Conservation (phyloP, 2,888 invertebrate species). For the Lingula anatina region DNA sequence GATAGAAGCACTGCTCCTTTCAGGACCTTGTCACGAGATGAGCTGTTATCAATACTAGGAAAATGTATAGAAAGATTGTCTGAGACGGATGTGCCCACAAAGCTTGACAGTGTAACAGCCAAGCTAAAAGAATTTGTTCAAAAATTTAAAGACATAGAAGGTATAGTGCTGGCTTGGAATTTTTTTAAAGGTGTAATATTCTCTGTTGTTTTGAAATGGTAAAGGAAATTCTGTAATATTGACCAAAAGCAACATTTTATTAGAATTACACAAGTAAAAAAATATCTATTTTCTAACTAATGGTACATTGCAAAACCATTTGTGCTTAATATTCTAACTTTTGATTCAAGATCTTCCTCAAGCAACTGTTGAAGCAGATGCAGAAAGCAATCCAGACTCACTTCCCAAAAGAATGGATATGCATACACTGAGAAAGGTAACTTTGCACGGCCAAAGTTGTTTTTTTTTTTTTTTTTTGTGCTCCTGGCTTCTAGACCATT, state of each 20-base stretch:
- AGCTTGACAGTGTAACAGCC: conserved; percentile 15
- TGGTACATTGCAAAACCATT: too few species aligned
- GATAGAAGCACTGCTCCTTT: too few species aligned
- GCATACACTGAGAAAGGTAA: conserved; percentile 44
- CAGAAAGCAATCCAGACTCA: conserved; percentile 9
- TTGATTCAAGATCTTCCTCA: too few species aligned
- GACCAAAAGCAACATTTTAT: neutral
- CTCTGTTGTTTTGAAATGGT: too few species aligned
- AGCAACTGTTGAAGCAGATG: conserved; percentile 3
- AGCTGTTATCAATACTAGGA: conserved; percentile 60
- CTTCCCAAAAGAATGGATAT: conserved; percentile 31
- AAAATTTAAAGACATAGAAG: conserved; percentile 8
- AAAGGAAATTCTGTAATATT: neutral
- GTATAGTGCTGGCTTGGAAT: too few species aligned
- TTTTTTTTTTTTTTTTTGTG: too few species aligned
- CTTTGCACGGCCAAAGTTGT: too few species aligned
- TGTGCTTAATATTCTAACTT: too few species aligned
- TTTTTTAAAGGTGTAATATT: too few species aligned
- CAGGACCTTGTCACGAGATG: conserved; percentile 71
- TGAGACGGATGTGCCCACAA: conserved; percentile 8
- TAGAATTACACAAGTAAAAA: too few species aligned
- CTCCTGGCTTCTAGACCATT: too few species aligned
- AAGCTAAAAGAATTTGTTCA: conserved; percentile 20
- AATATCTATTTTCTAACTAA: too few species aligned
- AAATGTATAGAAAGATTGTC: conserved; percentile 40